Evolutionary conservation across 1,140 invertebrate genomes (phyloP), one percentile per base, ranked within the genome.

Genomic region (Pantala flavescens): DNA sequence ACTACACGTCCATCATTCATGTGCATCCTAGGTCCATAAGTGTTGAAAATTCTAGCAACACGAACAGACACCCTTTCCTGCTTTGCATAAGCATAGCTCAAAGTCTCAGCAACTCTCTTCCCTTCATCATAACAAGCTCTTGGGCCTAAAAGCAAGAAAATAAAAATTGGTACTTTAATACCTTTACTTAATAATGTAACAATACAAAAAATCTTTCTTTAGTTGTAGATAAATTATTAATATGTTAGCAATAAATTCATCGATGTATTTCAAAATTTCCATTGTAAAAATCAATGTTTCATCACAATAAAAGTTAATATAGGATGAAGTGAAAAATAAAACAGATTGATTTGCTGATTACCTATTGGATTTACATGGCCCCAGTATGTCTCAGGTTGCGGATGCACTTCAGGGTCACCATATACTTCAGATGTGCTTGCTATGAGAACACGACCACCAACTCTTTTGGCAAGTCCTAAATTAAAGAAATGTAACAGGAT

Each of bases 11-110:
- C 98, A 85, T 99, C 98, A 80, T 98, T 97, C 87, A 98, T 96
- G 80, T 99, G 97, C 98, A 99, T 99, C 80, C 98, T 84, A 0
- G 98, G 98, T n/a, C 98, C 98, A 82, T 97, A 99, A 0, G 98
- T 99, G 81, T 99, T 99, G 81, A 99, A 99, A 78, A 99, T 99
- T 77, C 98, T 86, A 0, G 98, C 98, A 24, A 99, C 96, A 76
- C 97, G 85, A 7, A 99, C 95, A 74, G 93, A 87, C 11, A 99
- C 92, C 71, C 94, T 93, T 82, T 99, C 97, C 83, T 99, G 96
- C 81, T 97, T 97, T 28, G 93, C 91, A 83, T 99, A 99, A 0
- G 98, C 96, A 82, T 98, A 98, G 77, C 94, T 95, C 42, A 99
- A 86, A 0, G 97, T 95, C 84, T 99, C 98, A 0, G 98, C 94